Base-by-base conservation (phyloP, 1,140 invertebrate species). In the Eriocheir sinensis region DNA sequence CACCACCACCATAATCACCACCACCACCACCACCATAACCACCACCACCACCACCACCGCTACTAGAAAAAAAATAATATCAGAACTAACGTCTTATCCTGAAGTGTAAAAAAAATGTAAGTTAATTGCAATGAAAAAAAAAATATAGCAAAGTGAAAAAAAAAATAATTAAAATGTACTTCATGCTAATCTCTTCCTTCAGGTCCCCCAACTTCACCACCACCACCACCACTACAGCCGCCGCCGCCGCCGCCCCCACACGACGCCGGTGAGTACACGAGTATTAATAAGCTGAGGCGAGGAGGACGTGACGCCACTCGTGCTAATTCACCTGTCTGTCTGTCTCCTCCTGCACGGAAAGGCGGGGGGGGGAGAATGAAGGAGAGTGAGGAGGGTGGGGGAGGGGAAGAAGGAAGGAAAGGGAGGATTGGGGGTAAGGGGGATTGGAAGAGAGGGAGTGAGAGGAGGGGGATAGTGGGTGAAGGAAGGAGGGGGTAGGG, bases 261-360 rank as follows among this genome's bases (percentile, higher is more conserved):
- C 60, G 60, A 72, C 60, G 60, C 12, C 60, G 60, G 60, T 72
- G 60, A 72, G 60, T 72, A 72, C 60, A 72, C 4, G 3, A n/a
- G n/a, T 72, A 72, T 72, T 72, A 72, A 72, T 72, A 72, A 72
- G 60, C 27, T n/a, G 60, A 12, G 60, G 21, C n/a, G 60, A n/a
- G 21, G 60, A n/a, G 21, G 12, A 72, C 21, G 27, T 72, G 60
- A 72, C 60, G 27, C n/a, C 17, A 72, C 60, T 21, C n/a, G 17
- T 72, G 60, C 60, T 72, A 72, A 72, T 72, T 72, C 27, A 72
- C 60, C 60, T 72, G 60, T 72, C 60, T 72, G 21, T 72, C 60
- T n/a, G 4, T n/a, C 60, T 53, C 60, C n/a, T 53, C 60, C n/a
- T 12, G 27, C 21, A 72, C 60, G 60, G 60, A 27, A 72, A n/a